phyloP scores from a whole-genome alignment of 2,113 vertebrate genomes.

The Gadus chalcogrammus region DNA sequence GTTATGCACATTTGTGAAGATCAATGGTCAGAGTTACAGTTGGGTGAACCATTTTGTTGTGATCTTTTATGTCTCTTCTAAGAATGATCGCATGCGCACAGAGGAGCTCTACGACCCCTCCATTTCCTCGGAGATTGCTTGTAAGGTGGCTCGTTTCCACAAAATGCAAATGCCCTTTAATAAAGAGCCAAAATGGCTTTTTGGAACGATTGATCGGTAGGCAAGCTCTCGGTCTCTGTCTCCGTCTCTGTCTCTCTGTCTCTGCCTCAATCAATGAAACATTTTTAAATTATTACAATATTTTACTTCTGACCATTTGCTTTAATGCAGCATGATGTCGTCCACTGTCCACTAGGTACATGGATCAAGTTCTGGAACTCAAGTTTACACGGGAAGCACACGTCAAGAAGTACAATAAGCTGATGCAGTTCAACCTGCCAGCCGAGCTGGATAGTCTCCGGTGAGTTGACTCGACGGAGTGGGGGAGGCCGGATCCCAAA shows the following conservation, averaged over 20 bases:
- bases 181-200: slow-evolving; percentile 93
- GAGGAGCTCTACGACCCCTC: slow-evolving; percentile 76
- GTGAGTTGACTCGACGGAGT: slow-evolving; percentile 57
- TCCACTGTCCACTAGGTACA: slow-evolving; percentile 67
- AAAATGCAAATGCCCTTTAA: slow-evolving; percentile 96
- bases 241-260: no score
- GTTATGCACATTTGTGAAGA: background rate
- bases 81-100: slow-evolving; percentile 82
- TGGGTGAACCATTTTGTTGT: background rate
- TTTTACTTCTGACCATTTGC: no score
- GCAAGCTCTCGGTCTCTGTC: background rate
- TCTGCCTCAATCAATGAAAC: background rate
- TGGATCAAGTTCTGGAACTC: slow-evolving; percentile 83
- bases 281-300: no score
- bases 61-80: slow-evolving; percentile 10
- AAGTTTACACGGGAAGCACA: slow-evolving; percentile 72
- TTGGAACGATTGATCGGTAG: slow-evolving; percentile 85
- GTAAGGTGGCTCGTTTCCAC: slow-evolving; percentile 86
- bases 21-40: background rate
- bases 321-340: background rate
- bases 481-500: no score
- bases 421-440: slow-evolving; percentile 78
- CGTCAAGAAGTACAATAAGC: slow-evolving; percentile 76
- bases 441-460: slow-evolving; percentile 82
- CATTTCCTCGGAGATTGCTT: slow-evolving; percentile 82